Evolutionary conservation across 2,113 vertebrate genomes (phyloP), one percentile per base, ranked within the genome.

Genomic region (Apus apus): DNA sequence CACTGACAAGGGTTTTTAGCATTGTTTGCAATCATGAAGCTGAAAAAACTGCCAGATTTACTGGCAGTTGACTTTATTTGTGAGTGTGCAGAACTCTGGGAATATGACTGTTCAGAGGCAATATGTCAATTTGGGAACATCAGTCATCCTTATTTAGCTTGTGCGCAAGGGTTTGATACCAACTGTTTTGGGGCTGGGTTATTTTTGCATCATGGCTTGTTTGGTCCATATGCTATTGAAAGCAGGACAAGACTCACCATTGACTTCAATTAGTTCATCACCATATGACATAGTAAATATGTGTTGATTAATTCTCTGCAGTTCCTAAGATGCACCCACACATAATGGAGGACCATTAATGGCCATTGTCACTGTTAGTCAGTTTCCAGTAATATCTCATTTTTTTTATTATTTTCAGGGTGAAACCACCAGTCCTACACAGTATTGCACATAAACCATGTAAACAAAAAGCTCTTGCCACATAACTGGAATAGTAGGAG

Each of bases 401-500:
- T 75, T 79, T 67, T 86, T 43, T 43, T 43, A 53, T 92, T 85
- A 53, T 92, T 85, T 93, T 90, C 45, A 71, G 68, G 19, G 40
- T 84, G 68, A 93, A 88, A 34, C 18, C 32, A 29, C 11, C 8
- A n/a, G 0, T 89, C 68, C 54, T 86, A 53, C 64, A 54, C 56
- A 72, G 43, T 43, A 23, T 56, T 92, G 53, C 71, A 94, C 88
- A 54, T 64, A 91, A 89, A 27, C 51, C 43, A 11, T 29, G 15
- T 62, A 81, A 94, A 80, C 48, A 96, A 75, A 67, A 87, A 51
- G 40, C 66, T 77, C 61, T 92, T 93, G 50, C 57, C 65, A n/a
- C 54, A 48, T 58, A 87, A 58, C 26, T 79, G 74, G 62, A 74
- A 25, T 53, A 85, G 54, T 78, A 65, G 66, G 48, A 90, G 40